Base-by-base conservation (phyloP, 2,797 vertebrate species). In the Acrossocheilus fasciatus region DNA sequence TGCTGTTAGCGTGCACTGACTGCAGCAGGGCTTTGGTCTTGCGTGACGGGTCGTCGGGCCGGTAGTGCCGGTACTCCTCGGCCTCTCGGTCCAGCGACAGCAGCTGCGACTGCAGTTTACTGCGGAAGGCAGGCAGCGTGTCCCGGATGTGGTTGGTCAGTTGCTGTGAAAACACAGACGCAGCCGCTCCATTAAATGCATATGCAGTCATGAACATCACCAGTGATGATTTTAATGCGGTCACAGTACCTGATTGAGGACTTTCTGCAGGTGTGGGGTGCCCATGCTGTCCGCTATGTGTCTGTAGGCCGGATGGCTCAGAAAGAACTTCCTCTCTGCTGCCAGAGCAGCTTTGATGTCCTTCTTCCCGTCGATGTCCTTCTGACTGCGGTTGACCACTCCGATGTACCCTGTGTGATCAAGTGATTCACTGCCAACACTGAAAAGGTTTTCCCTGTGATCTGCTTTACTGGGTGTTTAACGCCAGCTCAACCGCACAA, bases 61-160 rank as follows among this genome's bases (percentile, higher is more conserved):
- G 97, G 95, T 97, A 97, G 95, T 97, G 97, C 83, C 97, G 97
- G 93, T 97, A 98, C 90, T 96, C 96, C 86, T 99, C 98, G 0
- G 98, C 97, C 93, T 99, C 98, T 81, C 98, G 97, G 92, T 99
- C 98, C 92, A 99, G 95, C 85, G 97, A 95, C 88, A 98, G 95
- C 92, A 98, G 93, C 91, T 99, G 97, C 81, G 96, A 95, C 94
- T 99, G 98, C 17, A 99, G 96, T 91, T 98, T 98, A 92, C 96
- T 98, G 92, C 98, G 96, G 92, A 98, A 98, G 74, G 95, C 96
- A 86, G 98, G 97, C 91, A 98, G 92, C 0, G 97, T 99, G 90
- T 99, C 97, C 88, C 97, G 96, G 93, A 98, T 99, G 91, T 98
- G 98, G 94, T 98, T 98, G 93, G 97, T 98, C 90, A 98, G 96